Evolutionary conservation across 1,140 invertebrate genomes (phyloP).

Genomic region (silkworm (Bombyx mori)): ASM3026992v2 NC_085113.1:2008501-2009000

Average conservation of each 20-base stretch:
- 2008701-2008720: slow-evolving; percentile 81
- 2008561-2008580: no score
- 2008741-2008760: slow-evolving; percentile 91
- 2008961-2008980: no score
- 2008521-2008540: no score
- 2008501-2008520: no score
- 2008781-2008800: slow-evolving; percentile 87
- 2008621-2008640: no score
- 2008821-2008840: slow-evolving; percentile 87
- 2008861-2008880: slow-evolving; percentile 89
- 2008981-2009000: no score
- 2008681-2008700: slow-evolving; percentile 86
- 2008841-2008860: slow-evolving; percentile 86
- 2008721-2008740: slow-evolving; percentile 88
- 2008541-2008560: no score
- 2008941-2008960: no score
- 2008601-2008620: neutral
- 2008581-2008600: no score
- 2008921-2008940: no score
- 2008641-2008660: no score
- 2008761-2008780: slow-evolving; percentile 81
- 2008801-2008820: slow-evolving; percentile 88
- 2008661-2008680: slow-evolving; percentile 2
- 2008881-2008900: slow-evolving; percentile 76
- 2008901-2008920: neutral